Base-by-base conservation (phyloP, 1,140 invertebrate species). In the Zaprionus gabonicus region DNA sequence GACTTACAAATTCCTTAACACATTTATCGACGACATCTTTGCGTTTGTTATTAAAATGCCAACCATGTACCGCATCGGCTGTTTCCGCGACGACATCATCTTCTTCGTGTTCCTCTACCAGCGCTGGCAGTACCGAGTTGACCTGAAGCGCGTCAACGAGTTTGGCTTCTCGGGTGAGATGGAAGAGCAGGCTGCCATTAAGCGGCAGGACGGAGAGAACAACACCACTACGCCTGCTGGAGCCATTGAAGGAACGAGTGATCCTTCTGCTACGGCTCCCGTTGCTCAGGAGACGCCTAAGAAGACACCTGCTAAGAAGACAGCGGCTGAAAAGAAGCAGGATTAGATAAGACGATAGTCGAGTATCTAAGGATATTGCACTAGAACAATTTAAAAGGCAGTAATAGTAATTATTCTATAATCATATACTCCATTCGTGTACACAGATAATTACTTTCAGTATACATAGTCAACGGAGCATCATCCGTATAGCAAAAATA, bases 21-120 rank as follows among this genome's bases (percentile, higher is more conserved):
- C 99, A 3, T 99, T 99, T 92, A 99, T 99, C 90, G 99, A 99
- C 94, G 99, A 99, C 93, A 98, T 99, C 80, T 99, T 99, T 95
- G 99, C 99, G 68, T 99, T 99, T 95, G 98, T 99, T 66, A 99
- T 99, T 76, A 99, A 99, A 94, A 99, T 99, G 99, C 99, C 99
- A 41, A 99, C 97, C 1, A 96, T 99, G 95, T 99, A 99, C 92
- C 94, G 97, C 72, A 92, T 98, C 71, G 98, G 99, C 15, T 99
- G 99, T 94, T 98, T 99, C 93, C 95, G 99, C 93, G 98, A 99
- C 94, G 97, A 99, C 94, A 98, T 99, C 80, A 96, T 99, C 31
- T 99, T 99, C 95, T 98, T 99, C 91, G 98, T 99, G 90, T 99
- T 98, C 94, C 94, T 99, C 55, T 99, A 99, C 93, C 99, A 99